Evolutionary conservation across 2,113 vertebrate species (phyloP).

Genomic region (Hyaena hyaena): DNA sequence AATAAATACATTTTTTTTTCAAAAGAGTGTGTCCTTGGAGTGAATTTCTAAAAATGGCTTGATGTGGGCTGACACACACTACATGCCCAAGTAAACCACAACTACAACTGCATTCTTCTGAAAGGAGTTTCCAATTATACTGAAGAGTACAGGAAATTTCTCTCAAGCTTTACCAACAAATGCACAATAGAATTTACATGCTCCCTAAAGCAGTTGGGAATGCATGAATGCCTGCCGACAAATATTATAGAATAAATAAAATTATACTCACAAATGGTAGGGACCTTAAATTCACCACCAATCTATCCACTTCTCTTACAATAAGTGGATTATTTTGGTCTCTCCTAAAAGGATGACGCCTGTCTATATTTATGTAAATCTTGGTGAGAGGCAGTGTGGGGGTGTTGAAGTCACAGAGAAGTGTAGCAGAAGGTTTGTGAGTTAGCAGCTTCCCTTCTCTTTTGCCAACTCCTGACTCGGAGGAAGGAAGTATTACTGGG

Average conservation of each 20-base stretch:
- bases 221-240: neutral
- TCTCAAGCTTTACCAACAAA: neutral
- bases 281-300: neutral
- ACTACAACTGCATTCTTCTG: neutral
- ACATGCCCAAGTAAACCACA: neutral
- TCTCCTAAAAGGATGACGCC: neutral
- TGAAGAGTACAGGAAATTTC: neutral
- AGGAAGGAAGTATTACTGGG: neutral
- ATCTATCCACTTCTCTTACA: neutral
- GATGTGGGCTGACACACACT: rapidly evolving
- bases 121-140: neutral
- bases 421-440: neutral
- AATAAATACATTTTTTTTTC: no score
- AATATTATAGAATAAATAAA: neutral
- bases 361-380: neutral
- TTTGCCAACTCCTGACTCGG: neutral
- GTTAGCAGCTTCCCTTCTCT: neutral
- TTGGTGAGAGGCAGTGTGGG: neutral
- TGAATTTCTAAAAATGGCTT: neutral
- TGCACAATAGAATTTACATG: neutral
- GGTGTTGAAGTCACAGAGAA: neutral
- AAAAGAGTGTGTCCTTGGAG: neutral
- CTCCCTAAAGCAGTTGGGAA: neutral
- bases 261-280: neutral
- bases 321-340: neutral